Conservation (phyloP, 2,888 invertebrate species). For the Eilema depressum region DNA sequence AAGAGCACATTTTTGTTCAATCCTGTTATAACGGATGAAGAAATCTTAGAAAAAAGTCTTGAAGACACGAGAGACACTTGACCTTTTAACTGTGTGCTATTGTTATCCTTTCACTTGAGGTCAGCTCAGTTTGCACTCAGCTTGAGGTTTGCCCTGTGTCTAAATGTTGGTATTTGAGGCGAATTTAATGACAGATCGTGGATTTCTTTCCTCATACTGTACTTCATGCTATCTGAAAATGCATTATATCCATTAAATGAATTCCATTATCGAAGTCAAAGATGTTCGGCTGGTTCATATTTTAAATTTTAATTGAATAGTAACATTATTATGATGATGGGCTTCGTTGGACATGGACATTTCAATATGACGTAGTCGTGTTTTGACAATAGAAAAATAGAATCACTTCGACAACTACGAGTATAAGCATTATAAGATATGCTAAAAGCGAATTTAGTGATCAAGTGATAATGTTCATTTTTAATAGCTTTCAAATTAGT, state of each 20-base stretch:
- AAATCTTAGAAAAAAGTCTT: too few relatives aligned
- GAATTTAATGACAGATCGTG: too few relatives aligned
- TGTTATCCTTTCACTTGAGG: neutral
- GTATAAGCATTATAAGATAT: neutral
- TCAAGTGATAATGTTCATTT: conserved; percentile 32
- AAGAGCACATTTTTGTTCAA: too few relatives aligned
- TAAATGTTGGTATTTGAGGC: neutral
- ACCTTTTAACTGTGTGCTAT: too few relatives aligned
- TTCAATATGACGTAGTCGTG: neutral
- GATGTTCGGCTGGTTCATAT: neutral
- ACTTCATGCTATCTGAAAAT: neutral
- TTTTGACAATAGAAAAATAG: neutral
- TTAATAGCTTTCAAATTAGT: conserved; percentile 19
- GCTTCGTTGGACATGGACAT: neutral
- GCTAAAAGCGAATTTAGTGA: conserved; percentile 23
- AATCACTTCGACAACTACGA: neutral
- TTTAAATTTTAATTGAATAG: neutral
- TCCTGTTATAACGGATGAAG: too few relatives aligned
- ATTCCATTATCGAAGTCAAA: too few relatives aligned
- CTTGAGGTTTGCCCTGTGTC: neutral
- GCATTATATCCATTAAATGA: too few relatives aligned
- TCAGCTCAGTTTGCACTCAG: neutral
- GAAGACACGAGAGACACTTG: too few relatives aligned
- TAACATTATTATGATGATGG: neutral
- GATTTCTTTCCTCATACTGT: neutral